Conservation (phyloP, 2,113 vertebrate genomes). For the Zosterops borbonicus region DNA sequence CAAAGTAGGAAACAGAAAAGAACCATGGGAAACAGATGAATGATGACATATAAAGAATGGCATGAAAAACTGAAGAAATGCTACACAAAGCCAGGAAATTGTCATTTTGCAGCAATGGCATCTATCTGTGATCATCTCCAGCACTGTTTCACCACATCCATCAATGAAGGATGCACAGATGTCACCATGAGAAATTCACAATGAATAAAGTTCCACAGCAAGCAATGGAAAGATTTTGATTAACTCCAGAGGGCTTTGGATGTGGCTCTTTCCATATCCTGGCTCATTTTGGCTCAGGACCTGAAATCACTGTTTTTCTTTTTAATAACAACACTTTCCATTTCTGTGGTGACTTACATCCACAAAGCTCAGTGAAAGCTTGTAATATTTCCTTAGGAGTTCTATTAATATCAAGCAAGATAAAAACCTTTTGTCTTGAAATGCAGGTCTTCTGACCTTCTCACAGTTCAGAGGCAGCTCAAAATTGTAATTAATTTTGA, state of each 20-base stretch:
- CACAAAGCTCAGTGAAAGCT: neutral
- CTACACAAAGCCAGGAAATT: constrained; percentile 65
- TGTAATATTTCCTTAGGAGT: neutral
- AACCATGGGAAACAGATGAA: constrained; percentile 60
- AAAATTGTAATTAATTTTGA: neutral
- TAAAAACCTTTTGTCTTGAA: neutral
- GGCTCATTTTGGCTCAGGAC: neutral
- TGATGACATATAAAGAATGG: constrained; percentile 45
- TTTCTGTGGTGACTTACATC: neutral
- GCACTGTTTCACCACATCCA: constrained; percentile 15
- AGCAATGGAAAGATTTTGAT: neutral
- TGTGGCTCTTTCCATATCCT: neutral
- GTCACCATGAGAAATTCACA: constrained; percentile 33
- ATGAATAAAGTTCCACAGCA: neutral
- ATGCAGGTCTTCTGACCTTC: neutral
- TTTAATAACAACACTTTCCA: neutral
- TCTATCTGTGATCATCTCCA: neutral
- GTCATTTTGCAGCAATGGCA: constrained; percentile 30
- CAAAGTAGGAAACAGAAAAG: constrained; percentile 35
- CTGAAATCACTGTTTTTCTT: neutral
- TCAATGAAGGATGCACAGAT: neutral
- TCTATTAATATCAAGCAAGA: neutral
- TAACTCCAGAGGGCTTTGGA: neutral
- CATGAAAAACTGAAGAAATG: constrained; percentile 36
- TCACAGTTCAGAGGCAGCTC: neutral